Conservation (phyloP, 2,797 vertebrate species). For the Paedocypris micromegethes region DNA sequence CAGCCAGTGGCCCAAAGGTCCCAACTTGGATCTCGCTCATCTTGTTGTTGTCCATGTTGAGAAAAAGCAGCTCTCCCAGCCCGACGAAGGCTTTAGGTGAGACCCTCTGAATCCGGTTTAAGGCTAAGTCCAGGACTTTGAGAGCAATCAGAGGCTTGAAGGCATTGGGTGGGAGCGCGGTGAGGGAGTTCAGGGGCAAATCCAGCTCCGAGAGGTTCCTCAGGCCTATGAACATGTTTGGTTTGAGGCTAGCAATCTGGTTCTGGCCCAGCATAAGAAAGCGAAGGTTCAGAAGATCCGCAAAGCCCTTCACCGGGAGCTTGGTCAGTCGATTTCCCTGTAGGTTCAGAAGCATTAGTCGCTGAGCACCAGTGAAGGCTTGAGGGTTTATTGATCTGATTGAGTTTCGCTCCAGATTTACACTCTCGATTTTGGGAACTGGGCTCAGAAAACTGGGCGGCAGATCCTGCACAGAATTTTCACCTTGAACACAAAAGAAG, state of each 20-base stretch:
- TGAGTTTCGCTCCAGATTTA: slow-evolving; percentile 68
- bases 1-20: slow-evolving; percentile 55
- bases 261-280: slow-evolving; percentile 76
- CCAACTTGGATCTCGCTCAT: slow-evolving; percentile 60
- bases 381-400: slow-evolving; percentile 66
- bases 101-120: slow-evolving; percentile 68
- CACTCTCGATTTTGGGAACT: slow-evolving; percentile 63
- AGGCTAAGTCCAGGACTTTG: slow-evolving; percentile 68
- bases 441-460: slow-evolving; percentile 57
- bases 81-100: slow-evolving; percentile 65
- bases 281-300: slow-evolving; percentile 70
- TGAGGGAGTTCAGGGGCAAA: slow-evolving; percentile 64
- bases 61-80: slow-evolving; percentile 66
- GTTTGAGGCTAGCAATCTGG: slow-evolving; percentile 60
- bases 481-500: slow-evolving; percentile 53
- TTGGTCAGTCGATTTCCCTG: slow-evolving; percentile 65
- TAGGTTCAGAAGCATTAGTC: slow-evolving; percentile 69
- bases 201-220: slow-evolving; percentile 72
- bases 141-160: slow-evolving; percentile 69
- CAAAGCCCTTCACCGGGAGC: slow-evolving; percentile 60
- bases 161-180: slow-evolving; percentile 57
- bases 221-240: slow-evolving; percentile 67
- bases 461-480: slow-evolving; percentile 65
- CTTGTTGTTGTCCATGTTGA: slow-evolving; percentile 73
- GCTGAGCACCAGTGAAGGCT: slow-evolving; percentile 63